A percentile compares a stretch with the other conserved stretches of the same genome.
Conservation (phyloP, 2,888 invertebrate genomes). For the Eupithecia abbreviata region DNA sequence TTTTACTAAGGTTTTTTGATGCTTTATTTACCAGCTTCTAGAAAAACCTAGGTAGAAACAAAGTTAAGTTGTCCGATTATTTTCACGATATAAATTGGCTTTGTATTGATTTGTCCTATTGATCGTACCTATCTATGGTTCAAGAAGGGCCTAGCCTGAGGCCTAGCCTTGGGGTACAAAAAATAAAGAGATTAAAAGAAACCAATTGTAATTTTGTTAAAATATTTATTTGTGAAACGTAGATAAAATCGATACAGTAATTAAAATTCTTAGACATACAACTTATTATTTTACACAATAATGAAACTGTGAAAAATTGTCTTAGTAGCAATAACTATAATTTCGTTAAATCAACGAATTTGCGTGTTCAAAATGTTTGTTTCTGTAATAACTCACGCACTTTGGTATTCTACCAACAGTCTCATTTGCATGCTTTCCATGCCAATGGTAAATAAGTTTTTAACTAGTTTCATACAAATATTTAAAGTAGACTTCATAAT, state of each 20-base stretch:
- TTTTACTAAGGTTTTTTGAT: no score
- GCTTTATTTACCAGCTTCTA: background rate
- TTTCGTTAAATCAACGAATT: constrained; percentile 64
- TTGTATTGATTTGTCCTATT: background rate
- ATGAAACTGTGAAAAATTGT: constrained; percentile 80
- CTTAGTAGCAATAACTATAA: constrained; percentile 71
- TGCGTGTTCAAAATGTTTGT: constrained; percentile 61
- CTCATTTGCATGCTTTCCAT: constrained; percentile 70
- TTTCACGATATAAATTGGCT: background rate
- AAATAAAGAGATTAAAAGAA: constrained; percentile 46
- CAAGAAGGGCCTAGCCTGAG: background rate
- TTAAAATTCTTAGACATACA: constrained; percentile 81
- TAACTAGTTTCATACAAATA: constrained; percentile 49
- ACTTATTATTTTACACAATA: constrained; percentile 80
- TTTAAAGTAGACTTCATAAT: constrained; percentile 51
- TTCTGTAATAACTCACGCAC: constrained; percentile 26
- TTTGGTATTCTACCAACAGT: constrained; percentile 61
- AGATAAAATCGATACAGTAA: constrained; percentile 84
- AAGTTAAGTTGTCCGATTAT: background rate
- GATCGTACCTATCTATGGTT: no score
- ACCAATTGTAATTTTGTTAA: constrained; percentile 71
- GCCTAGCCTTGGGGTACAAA: background rate
- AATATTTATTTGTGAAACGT: constrained; percentile 84
- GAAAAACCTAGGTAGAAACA: background rate
- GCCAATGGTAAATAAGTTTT: constrained; percentile 63